Base-by-base conservation (phyloP, 1,140 invertebrate species). In the Drosophila takahashii region DNA sequence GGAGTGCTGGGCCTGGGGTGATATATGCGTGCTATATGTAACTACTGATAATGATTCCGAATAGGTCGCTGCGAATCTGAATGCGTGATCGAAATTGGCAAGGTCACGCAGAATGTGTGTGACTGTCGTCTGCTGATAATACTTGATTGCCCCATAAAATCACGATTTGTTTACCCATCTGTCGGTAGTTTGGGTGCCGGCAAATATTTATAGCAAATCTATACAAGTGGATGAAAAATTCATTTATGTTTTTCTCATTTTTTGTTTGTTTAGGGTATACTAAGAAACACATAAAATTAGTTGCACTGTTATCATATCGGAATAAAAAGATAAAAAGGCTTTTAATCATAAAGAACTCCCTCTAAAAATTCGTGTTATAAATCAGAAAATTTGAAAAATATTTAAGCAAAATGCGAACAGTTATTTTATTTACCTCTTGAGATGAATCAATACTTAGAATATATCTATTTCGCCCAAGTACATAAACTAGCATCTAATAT, bases 41-140 rank as follows among this genome's bases (percentile, higher is more conserved):
- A 56, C 41, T 61, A 47, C 65, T 83, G 83, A 87, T 85, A 79
- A 62, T 70, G 45, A 56, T 32, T 64, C 29, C 9, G 22, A 51
- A 57, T 29, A 29, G 47, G n/a, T 15, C n/a, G 13, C n/a, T n/a
- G n/a, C 41, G 48, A 54, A 47, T 58, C 34, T 37, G 37, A 41
- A 45, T 65, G 74, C 50, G 66, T 77, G 72, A 79, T 64, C 53
- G 59, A 10, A 16, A 56, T 62, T 36, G 36, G 29, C 75, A 60
- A 83, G 79, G 84, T 87, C 83, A 87, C 57, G 42, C 60, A 48
- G 37, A 34, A 45, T 52, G 32, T 74, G 36, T 51, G 39, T 50
- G 48, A 15, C 16, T 51, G 57, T 39, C 36, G 57, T 39, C 36
- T 37, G 60, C 50, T 57, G 57, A 62, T 58, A 34, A 58, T 27